Evolutionary conservation across 2,888 invertebrate genomes (phyloP), one percentile per base, ranked within the genome.

Genomic region (Drosophila nr. fundita): DNA sequence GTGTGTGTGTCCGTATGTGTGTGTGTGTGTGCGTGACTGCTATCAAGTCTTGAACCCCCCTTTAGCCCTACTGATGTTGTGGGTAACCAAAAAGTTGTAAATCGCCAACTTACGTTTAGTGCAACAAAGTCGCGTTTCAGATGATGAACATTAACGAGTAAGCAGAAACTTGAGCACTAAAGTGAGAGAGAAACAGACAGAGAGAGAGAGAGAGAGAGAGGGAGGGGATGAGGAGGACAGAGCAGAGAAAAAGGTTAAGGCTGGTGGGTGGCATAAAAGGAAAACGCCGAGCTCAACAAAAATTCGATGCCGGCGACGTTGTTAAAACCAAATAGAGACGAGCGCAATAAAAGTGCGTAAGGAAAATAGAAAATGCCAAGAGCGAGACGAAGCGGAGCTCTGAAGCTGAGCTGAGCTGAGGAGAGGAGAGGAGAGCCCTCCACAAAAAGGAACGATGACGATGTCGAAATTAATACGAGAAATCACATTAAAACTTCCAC

Each of bases 401-500:
- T 24, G 21, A 4, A 15, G 24, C 45, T 24, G 45, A 30, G 40
- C 50, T 11, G 42, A 50, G 50, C 24, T 24, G 24, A 24, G 24
- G 2, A 2, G 24, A 24, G 24, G 2, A 0, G 24, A 24, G 24
- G 18, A 38, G 34, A 60, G 58, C 11, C 13, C 49, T 5, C 29
- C 29, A 67, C 54, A 55, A 68, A 73, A 62, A 76, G 74, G 70
- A 82, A 82, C 82, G 81, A 86, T 85, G 87, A 87, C 85, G 87
- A 86, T 85, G 87, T 80, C 87, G 85, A 86, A 86, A 86, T 86
- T 86, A 86, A 86, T 87, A 83, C 86, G 82, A 87, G 85, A 83
- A 83, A 87, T 86, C 85, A 87, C 87, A 86, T 86, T 86, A 86
- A 86, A 86, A 86, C 87, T 86, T 86, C 76, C 73, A 84, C 68